Conservation (phyloP, 2,113 vertebrate genomes). For the Morone saxatilis region DNA sequence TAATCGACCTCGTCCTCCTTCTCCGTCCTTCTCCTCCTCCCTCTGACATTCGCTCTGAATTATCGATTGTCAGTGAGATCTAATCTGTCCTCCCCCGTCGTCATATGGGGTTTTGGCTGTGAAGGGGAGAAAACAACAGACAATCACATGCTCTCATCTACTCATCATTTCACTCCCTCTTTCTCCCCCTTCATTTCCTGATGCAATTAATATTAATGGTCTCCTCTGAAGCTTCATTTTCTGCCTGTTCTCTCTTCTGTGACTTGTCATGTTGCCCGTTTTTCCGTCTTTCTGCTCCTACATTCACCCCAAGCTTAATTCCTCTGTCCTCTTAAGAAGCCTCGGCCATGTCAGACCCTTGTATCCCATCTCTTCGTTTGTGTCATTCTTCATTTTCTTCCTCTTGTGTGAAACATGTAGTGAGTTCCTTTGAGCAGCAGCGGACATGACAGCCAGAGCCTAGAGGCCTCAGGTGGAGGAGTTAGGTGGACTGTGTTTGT, state of each 20-base stretch:
- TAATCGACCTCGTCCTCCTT: slow-evolving; percentile 25
- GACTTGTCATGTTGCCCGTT: slow-evolving; percentile 13
- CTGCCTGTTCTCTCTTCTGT: slow-evolving; percentile 4
- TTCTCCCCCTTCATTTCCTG: slow-evolving; percentile 9
- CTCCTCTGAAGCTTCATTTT: slow-evolving; percentile 26
- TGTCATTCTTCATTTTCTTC: slow-evolving; percentile 33
- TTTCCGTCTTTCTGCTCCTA: slow-evolving; percentile 4
- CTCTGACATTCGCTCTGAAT: slow-evolving; percentile 60
- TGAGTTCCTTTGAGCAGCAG: slow-evolving; percentile 48
- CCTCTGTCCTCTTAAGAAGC: slow-evolving; percentile 40
- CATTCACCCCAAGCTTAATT: slow-evolving; percentile 21
- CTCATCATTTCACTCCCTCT: neutral
- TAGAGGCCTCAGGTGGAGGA: slow-evolving; percentile 37
- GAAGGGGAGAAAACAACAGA: slow-evolving; percentile 33
- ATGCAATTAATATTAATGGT: slow-evolving; percentile 48
- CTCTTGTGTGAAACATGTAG: slow-evolving; percentile 32
- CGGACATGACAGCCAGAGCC: slow-evolving; percentile 56
- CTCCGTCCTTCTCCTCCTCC: slow-evolving; percentile 25
- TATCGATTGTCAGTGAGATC: slow-evolving; percentile 69
- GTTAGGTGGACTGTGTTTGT: slow-evolving; percentile 37
- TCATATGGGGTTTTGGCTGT: slow-evolving; percentile 49
- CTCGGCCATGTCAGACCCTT: slow-evolving; percentile 39
- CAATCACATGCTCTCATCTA: slow-evolving; percentile 22
- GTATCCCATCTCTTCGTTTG: slow-evolving; percentile 16
- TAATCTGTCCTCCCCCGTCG: slow-evolving; percentile 64